Percentiles rank a stretch among this genome's conserved stretches.
Evolutionary conservation across 2,888 invertebrate genomes (phyloP).

Genomic region (Cephonodes hylas): DNA sequence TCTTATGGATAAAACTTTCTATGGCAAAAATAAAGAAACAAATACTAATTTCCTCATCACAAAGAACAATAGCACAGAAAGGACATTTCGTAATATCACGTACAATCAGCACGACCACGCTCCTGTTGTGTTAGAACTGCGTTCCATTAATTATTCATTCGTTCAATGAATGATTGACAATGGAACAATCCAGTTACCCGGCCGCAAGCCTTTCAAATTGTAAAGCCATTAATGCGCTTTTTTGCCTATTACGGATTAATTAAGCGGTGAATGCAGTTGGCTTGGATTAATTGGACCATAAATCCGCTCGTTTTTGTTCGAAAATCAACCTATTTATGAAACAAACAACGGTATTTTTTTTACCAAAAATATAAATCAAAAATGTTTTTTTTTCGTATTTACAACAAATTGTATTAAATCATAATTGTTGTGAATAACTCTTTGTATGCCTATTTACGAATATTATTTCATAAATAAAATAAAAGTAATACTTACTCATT

Average conservation of each 20-base stretch:
- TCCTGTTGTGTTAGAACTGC: neutral
- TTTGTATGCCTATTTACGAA: too few relatives aligned
- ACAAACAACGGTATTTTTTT: too few relatives aligned
- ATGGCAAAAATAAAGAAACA: neutral
- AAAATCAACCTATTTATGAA: too few relatives aligned
- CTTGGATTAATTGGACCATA: neutral
- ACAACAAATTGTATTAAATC: too few relatives aligned
- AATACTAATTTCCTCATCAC: neutral
- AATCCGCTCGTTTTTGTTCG: too few relatives aligned
- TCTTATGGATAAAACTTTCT: too few relatives aligned
- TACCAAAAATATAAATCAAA: too few relatives aligned
- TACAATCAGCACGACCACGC: neutral
- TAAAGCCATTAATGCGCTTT: neutral
- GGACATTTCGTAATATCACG: neutral
- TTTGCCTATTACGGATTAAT: neutral
- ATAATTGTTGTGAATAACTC: too few relatives aligned
- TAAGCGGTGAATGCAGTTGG: neutral
- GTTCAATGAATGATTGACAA: slow-evolving; percentile 1
- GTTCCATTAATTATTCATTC: neutral
- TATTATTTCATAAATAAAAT: too few relatives aligned
- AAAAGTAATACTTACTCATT: too few relatives aligned
- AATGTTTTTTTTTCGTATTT: too few relatives aligned
- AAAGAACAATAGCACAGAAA: neutral
- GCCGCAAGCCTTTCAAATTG: neutral
- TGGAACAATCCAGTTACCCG: neutral